Base-by-base conservation (phyloP, 2,797 vertebrate species). In the Poecilia velifera region DNA sequence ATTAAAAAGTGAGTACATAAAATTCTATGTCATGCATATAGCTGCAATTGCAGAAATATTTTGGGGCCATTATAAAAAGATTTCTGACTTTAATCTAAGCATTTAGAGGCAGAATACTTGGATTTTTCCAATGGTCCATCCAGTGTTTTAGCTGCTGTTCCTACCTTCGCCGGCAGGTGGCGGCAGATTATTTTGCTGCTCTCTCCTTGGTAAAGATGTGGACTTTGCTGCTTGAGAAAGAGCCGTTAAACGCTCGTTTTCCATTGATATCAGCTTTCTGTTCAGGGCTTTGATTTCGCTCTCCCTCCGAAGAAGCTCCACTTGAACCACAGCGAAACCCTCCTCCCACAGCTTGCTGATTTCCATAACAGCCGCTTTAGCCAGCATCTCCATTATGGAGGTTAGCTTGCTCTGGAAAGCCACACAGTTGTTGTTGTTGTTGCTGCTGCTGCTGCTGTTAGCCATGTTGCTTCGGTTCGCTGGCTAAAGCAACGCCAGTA, bases 321-420 rank as follows among this genome's bases (percentile, higher is more conserved):
- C 72, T 18, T 94, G 94, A 0, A 96, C 79, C 4, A 94, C 51
- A 0, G 90, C 82, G 70, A 95, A 90, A 3, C 91, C 95, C 80
- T 96, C 95, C 79, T 96, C 95, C 88, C 95, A 96, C 79, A 96
- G 87, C 28, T 94, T 92, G 25, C 92, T 87, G 84, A 96, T 95
- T 59, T 96, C 96, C 22, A 93, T 34, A 73, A 96, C 94, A 7
- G 96, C 96, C 12, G 94, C 88, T 75, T 95, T 93, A 18, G 94
- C 92, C 41, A 96, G 82, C 86, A 93, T 86, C 77, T 96, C 94
- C 95, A 96, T 93, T 74, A 96, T 93, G 1, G 94, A 93, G 76
- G 90, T 87, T 55, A 96, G 80, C 81, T 94, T 94, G 81, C 72
- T 93, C 80, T 96, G 95, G 83, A 96, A 95, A 83, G 92, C 90